Evolutionary conservation across 2,113 vertebrate species (phyloP).

Genomic region (Neogobius melanostomus): DNA sequence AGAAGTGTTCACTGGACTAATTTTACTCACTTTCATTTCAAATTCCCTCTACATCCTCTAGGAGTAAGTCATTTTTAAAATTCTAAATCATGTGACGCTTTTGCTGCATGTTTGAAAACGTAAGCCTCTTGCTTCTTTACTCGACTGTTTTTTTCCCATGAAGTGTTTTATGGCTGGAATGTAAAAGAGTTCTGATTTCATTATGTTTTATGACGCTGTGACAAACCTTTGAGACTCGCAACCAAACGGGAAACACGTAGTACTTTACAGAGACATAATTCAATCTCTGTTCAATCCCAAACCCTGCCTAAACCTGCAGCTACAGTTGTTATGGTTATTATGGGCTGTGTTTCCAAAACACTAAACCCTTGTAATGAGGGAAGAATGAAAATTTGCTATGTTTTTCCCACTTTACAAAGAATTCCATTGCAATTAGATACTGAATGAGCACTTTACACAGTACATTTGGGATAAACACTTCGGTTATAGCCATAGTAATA

Average conservation of each 20-base stretch:
- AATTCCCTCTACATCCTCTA: constrained; percentile 18
- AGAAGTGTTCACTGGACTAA: constrained; percentile 41
- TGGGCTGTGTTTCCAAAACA: background rate
- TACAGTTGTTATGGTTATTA: background rate
- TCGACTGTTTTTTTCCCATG: background rate
- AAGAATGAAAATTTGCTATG: background rate
- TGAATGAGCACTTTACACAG: too few species aligned
- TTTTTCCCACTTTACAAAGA: constrained; percentile 1
- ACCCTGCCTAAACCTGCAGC: background rate
- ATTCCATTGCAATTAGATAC: too few species aligned
- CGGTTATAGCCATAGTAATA: too few species aligned
- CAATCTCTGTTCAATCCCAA: background rate
- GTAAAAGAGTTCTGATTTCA: constrained; percentile 4
- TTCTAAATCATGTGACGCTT: background rate
- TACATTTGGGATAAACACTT: too few species aligned
- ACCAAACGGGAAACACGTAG: background rate
- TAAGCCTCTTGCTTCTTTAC: background rate
- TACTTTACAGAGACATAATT: background rate
- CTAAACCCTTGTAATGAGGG: background rate
- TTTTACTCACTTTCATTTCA: constrained; percentile 13
- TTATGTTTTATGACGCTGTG: constrained; percentile 24
- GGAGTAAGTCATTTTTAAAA: constrained; percentile 44
- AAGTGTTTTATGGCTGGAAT: background rate
- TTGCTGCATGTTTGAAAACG: background rate
- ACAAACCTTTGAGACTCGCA: constrained; percentile 15